Conservation (phyloP, 2,888 invertebrate genomes). For the Philaethria dido region DNA sequence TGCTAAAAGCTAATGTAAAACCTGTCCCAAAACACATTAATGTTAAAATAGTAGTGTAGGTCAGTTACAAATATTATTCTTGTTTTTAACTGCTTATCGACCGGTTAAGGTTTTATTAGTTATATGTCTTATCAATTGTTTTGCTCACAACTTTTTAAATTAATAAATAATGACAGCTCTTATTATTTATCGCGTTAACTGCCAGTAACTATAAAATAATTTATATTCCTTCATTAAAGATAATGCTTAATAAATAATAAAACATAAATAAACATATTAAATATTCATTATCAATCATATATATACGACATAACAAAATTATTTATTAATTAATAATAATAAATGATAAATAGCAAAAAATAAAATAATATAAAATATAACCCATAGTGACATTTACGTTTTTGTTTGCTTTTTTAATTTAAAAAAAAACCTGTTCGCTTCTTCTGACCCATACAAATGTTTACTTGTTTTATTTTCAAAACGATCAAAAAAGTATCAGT, state of each 20-base stretch:
- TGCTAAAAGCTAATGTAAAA: slow-evolving; percentile 11
- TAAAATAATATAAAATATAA: background rate
- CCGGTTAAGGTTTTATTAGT: background rate
- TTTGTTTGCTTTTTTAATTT: background rate
- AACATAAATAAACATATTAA: background rate
- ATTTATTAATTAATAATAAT: background rate
- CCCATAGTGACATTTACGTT: background rate
- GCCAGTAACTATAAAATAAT: background rate
- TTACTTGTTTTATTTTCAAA: too few species aligned
- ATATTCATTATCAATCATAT: background rate
- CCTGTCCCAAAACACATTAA: background rate
- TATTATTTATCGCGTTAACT: background rate
- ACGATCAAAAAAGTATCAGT: too few species aligned
- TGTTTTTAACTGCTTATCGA: background rate
- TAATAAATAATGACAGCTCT: background rate
- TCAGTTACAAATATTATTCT: slow-evolving; percentile 23
- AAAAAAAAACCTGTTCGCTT: too few species aligned
- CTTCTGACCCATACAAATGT: too few species aligned
- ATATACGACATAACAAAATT: background rate
- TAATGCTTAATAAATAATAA: background rate
- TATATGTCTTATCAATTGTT: background rate
- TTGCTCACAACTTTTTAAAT: background rate
- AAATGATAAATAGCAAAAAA: background rate
- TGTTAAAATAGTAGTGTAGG: slow-evolving; percentile 22
- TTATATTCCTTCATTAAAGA: too few species aligned